phyloP scores from a whole-genome alignment of 2,797 vertebrate species.

The Microctenopoma stevenorrisi region DNA sequence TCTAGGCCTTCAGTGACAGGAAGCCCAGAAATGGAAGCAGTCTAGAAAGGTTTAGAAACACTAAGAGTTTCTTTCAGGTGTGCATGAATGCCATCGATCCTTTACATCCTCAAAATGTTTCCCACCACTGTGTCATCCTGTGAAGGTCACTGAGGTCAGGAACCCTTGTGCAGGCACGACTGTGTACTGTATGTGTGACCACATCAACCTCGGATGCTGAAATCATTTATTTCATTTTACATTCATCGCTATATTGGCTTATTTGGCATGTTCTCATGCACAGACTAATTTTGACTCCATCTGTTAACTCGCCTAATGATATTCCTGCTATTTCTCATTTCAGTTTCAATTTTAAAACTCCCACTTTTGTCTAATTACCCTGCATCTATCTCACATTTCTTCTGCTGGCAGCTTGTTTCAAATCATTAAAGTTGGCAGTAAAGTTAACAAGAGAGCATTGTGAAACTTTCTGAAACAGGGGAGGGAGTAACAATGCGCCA shows the following conservation, averaged over 20 bases:
- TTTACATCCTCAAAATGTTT: constrained; percentile 45
- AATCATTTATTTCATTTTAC: constrained; percentile 11
- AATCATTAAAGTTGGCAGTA: constrained; percentile 16
- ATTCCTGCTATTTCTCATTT: constrained; percentile 31
- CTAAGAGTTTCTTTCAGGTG: constrained; percentile 66
- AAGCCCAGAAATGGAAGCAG: constrained; percentile 44
- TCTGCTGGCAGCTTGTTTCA: background rate
- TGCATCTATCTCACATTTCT: background rate
- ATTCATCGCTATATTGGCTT: constrained; percentile 24
- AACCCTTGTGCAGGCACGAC: background rate
- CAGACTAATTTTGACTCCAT: constrained; percentile 45
- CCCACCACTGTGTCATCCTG: constrained; percentile 20
- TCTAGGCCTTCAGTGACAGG: constrained; percentile 25
- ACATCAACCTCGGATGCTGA: background rate
- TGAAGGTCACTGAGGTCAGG: constrained; percentile 37
- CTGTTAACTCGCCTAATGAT: constrained; percentile 41
- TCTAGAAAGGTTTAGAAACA: constrained; percentile 37
- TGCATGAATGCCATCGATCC: constrained; percentile 14
- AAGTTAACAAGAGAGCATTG: background rate
- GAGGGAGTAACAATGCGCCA: background rate
- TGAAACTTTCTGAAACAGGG: background rate
- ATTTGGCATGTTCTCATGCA: constrained; percentile 33
- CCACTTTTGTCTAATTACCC: constrained; percentile 14
- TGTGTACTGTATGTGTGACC: background rate
- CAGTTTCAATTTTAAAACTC: constrained; percentile 40